Conservation (phyloP, 2,888 invertebrate genomes). For the Pristionchus mayeri region DNA sequence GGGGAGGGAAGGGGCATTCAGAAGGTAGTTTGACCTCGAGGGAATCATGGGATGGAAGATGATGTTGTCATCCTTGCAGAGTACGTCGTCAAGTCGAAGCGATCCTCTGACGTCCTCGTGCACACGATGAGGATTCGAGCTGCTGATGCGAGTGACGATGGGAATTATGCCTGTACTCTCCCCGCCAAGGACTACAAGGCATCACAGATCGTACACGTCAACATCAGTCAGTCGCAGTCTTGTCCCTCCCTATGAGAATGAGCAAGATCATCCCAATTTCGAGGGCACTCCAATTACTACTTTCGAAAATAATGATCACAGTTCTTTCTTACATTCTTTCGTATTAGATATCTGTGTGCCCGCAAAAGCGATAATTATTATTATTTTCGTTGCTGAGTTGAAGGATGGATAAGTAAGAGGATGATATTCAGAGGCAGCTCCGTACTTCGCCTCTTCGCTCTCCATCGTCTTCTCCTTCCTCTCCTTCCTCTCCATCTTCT, state of each 20-base stretch:
- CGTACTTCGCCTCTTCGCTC: not conserved
- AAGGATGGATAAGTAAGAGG: not conserved
- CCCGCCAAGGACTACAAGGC: slow-evolving; percentile 54
- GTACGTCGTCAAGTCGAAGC: slow-evolving; percentile 65
- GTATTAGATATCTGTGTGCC: too few relatives aligned
- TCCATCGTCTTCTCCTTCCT: not conserved
- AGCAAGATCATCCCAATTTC: too few relatives aligned
- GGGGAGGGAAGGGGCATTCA: too few relatives aligned
- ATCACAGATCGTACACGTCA: slow-evolving; percentile 73
- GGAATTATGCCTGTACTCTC: slow-evolving; percentile 44
- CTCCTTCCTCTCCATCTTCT: not conserved
- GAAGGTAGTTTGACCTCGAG: not conserved
- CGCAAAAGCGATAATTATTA: too few relatives aligned
- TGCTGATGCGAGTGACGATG: slow-evolving; percentile 13
- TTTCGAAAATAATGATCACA: too few relatives aligned
- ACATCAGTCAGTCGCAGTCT: slow-evolving; percentile 56
- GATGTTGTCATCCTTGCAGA: slow-evolving; percentile 49
- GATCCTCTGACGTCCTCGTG: slow-evolving; percentile 60
- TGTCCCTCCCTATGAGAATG: too few relatives aligned
- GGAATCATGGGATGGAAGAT: not conserved
- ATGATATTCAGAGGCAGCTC: not conserved
- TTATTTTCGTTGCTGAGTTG: too few relatives aligned
- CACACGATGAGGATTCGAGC: slow-evolving; percentile 63
- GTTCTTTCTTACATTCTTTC: too few relatives aligned
- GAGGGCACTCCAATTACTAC: too few relatives aligned